Evolutionary conservation across 1,140 invertebrate genomes (phyloP).

Genomic region (Temnothorax longispinosus): DNA sequence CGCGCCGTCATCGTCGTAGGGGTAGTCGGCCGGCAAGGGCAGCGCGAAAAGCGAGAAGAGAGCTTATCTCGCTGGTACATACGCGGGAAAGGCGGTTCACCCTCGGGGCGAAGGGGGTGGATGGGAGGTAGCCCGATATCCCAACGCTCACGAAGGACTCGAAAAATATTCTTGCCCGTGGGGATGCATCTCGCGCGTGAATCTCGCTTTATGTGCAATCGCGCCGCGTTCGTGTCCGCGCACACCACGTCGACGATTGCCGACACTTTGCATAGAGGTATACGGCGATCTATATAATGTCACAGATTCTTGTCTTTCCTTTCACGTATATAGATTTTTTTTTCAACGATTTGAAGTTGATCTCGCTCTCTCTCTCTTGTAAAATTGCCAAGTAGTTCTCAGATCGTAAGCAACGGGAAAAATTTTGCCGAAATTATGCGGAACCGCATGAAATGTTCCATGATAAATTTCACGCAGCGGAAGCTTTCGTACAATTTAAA

Average conservation of each 20-base stretch:
- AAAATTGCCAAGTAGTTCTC: not conserved
- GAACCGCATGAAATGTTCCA: not conserved
- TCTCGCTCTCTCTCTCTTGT: not conserved
- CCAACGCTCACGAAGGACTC: constrained; percentile 29
- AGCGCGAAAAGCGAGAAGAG: constrained; percentile 24
- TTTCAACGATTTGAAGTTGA: not conserved
- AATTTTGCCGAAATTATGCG: not conserved
- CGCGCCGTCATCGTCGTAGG: constrained; percentile 8
- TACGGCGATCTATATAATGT: not conserved
- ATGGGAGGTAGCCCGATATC: constrained; percentile 13
- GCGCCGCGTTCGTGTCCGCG: constrained; percentile 23
- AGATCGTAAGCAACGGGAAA: not conserved
- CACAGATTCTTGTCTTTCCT: not conserved
- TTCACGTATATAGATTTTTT: not conserved
- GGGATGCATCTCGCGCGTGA: constrained; percentile 53
- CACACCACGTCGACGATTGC: constrained; percentile 20
- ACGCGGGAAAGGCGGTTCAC: constrained; percentile 28
- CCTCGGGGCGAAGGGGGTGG: not conserved
- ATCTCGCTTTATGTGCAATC: constrained; percentile 61
- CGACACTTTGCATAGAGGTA: not conserved
- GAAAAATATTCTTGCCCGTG: constrained; percentile 63
- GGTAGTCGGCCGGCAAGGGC: constrained; percentile 3
- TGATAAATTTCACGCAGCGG: not conserved
- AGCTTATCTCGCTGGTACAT: constrained; percentile 55
- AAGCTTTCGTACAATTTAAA: not conserved